Evolutionary conservation across 2,888 invertebrate species (phyloP).

Genomic region (Xanthorhoe designata): DNA sequence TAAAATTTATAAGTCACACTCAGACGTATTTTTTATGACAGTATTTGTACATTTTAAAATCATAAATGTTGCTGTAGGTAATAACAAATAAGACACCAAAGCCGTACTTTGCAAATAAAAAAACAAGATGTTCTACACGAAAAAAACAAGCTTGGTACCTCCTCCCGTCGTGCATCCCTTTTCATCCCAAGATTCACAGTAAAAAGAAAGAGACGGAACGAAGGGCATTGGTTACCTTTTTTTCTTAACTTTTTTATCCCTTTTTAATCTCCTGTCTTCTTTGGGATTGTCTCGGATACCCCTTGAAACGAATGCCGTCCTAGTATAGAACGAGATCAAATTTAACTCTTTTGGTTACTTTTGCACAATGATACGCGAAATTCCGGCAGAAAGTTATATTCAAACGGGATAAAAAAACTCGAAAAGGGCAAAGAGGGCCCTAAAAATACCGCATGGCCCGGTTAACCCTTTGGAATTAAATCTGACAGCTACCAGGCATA

Average conservation of each 20-base stretch:
- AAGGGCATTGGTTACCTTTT: neutral
- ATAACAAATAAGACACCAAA: neutral
- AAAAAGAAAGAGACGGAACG: conserved; percentile 19
- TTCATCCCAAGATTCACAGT: conserved; percentile 4
- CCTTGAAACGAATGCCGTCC: conserved; percentile 34
- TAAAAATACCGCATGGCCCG: conserved; percentile 42
- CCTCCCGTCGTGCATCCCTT: conserved; percentile 12
- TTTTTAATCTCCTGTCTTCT: conserved; percentile 25
- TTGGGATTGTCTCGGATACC: conserved; percentile 26
- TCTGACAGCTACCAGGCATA: conserved; percentile 55
- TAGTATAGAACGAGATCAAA: conserved; percentile 44
- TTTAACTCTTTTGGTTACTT: conserved; percentile 43
- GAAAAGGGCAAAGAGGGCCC: conserved; percentile 28
- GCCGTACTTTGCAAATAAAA: neutral
- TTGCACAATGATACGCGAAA: conserved; percentile 34
- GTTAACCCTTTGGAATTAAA: conserved; percentile 56
- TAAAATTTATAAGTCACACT: too few relatives aligned
- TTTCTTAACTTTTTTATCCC: conserved; percentile 31
- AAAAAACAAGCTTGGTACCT: neutral
- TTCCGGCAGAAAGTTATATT: conserved; percentile 19
- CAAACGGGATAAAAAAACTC: conserved; percentile 22
- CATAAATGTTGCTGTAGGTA: too few relatives aligned
- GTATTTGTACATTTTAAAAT: too few relatives aligned
- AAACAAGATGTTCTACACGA: too few relatives aligned
- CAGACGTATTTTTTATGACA: too few relatives aligned